Conservation (phyloP, 2,797 vertebrate genomes). For the Myripristis murdjan region DNA sequence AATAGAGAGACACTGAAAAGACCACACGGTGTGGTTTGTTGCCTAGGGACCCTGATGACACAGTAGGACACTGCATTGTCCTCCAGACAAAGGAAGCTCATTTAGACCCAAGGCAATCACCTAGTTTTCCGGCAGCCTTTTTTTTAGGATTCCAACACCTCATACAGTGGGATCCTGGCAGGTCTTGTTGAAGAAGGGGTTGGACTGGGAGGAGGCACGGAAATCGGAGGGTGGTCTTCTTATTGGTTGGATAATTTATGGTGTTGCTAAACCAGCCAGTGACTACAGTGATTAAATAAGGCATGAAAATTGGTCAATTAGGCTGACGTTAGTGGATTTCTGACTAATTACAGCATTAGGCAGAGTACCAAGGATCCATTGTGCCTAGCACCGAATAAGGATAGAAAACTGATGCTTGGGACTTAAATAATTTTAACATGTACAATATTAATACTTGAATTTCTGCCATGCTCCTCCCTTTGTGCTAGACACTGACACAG, state of each 20-base stretch:
- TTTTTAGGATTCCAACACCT: conserved; percentile 62
- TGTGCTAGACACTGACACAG: background rate
- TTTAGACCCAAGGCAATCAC: conserved; percentile 83
- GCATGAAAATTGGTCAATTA: conserved; percentile 76
- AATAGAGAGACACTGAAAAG: conserved; percentile 65
- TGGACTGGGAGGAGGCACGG: conserved; percentile 63
- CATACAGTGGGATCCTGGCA: conserved; percentile 76
- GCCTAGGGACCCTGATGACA: conserved; percentile 78
- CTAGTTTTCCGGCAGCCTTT: conserved; percentile 65
- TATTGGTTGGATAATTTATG: conserved; percentile 83
- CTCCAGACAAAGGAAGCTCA: conserved; percentile 80
- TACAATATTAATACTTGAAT: background rate
- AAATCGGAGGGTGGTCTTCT: conserved; percentile 78
- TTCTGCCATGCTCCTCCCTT: background rate
- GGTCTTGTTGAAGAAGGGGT: conserved; percentile 69
- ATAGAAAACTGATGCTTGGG: background rate
- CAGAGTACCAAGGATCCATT: conserved; percentile 3
- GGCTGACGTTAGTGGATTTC: conserved; percentile 64
- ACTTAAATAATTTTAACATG: background rate
- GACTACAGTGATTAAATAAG: conserved; percentile 72
- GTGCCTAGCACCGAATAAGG: background rate
- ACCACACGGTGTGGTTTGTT: conserved; percentile 81
- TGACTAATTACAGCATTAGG: conserved; percentile 53
- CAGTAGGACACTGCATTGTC: conserved; percentile 83
- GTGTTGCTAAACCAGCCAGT: conserved; percentile 59